phyloP scores from a whole-genome alignment of 2,113 vertebrate genomes.

The Epinephelus lanceolatus region DNA sequence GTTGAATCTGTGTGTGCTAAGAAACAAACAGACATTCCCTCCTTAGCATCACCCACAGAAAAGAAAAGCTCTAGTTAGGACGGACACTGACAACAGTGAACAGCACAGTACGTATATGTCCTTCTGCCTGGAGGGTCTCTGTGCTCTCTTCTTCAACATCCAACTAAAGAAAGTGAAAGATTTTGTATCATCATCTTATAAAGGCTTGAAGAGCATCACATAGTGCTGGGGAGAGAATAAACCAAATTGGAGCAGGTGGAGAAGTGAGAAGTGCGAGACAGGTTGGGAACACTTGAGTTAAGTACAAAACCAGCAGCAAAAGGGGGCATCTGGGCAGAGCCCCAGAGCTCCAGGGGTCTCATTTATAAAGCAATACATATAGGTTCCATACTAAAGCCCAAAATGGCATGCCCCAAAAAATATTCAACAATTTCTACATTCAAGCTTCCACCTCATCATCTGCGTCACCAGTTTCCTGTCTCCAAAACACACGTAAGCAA shows the following conservation, averaged over 20 bases:
- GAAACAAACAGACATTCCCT: background rate
- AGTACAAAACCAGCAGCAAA: background rate
- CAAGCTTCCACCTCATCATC: too few species aligned
- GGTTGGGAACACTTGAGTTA: background rate
- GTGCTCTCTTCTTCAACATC: background rate
- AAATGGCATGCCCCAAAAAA: too few species aligned
- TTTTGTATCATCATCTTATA: background rate
- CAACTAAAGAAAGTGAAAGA: background rate
- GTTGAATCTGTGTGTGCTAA: background rate
- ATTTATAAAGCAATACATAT: too few species aligned
- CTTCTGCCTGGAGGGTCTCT: background rate
- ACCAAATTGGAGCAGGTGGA: background rate
- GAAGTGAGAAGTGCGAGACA: background rate
- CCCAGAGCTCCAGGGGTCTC: background rate
- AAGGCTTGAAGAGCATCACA: background rate
- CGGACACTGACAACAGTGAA: background rate
- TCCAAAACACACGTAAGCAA: too few species aligned
- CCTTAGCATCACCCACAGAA: too few species aligned
- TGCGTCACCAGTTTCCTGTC: too few species aligned
- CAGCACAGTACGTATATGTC: background rate
- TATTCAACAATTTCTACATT: too few species aligned
- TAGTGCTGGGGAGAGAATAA: background rate
- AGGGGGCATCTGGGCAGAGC: background rate
- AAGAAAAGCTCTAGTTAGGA: background rate
- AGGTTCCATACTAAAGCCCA: too few species aligned